Evolutionary conservation across 2,888 invertebrate genomes (phyloP), one percentile per base, ranked within the genome.

Genomic region (Drosophila conformis): DNA sequence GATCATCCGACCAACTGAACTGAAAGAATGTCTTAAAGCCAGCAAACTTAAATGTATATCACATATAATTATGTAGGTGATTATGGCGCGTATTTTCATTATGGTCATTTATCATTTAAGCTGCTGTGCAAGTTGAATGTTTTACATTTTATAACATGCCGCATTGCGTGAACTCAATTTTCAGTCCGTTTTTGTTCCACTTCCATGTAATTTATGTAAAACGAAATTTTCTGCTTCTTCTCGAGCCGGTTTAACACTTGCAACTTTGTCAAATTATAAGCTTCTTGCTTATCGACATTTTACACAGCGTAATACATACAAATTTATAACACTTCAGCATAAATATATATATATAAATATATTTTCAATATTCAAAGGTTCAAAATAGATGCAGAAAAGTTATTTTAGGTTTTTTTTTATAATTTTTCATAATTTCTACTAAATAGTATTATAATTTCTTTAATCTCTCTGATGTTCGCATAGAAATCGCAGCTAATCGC

Each of bases 141-240:
- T 83, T 83, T 71, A 82, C 82, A 82, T 78, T 83, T 80, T 80
- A 83, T 80, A 75, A 82, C 77, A 80, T 60, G 82, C 67, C 25
- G 54, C 82, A 80, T 80, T 80, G 70, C 81, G 79, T 79, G 81
- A 74, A 71, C 78, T 77, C 60, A 35, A 58, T 65, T 66, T 64
- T 53, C 11, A 27, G 25, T 40, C 11, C 5, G 10, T 51, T 21
- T 69, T 46, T 52, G 48, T 79, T 75, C 72, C 61, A 68, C 64
- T 70, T 76, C 51, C 66, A 63, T 46, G 57, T 68, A 70, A 72
- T 80, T 82, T 80, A 77, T 72, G 80, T 77, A 69, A 76, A 79
- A 65, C 63, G 62, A 64, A 73, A 57, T 40, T 68, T 36, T 25
- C 27, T 21, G 5, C 3, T 18, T 29, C 33, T n/a, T 40, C 56